A percentile compares a stretch with the other conserved stretches of the same genome.
These are phyloP conservation scores for Apamea sordens DNA, from an alignment of 2,888 invertebrate species.

Conservation along the genomic window DNA sequence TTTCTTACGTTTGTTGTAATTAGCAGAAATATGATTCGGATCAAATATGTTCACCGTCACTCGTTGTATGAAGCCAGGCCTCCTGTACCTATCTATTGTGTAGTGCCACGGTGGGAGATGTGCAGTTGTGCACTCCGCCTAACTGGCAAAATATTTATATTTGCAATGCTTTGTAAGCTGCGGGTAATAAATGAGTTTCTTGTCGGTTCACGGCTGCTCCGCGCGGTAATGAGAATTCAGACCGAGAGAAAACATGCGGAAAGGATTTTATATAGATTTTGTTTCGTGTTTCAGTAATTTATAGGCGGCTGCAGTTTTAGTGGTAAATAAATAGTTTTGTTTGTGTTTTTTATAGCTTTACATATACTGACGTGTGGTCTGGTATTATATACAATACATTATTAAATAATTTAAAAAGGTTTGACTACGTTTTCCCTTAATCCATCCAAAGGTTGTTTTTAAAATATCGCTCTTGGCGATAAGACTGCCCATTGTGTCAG, in stretches of 20 bases:
- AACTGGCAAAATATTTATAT: slow-evolving; percentile 48
- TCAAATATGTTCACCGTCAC: neutral
- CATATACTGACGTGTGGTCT: neutral
- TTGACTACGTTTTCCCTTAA: neutral
- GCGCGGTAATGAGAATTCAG: slow-evolving; percentile 38
- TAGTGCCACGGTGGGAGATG: neutral
- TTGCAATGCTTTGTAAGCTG: slow-evolving; percentile 42
- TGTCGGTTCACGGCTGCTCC: slow-evolving; percentile 19
- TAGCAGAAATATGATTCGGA: too few species aligned
- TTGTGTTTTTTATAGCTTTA: neutral
- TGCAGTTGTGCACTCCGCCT: slow-evolving; percentile 37
- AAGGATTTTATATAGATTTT: slow-evolving; percentile 10
- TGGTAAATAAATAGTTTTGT: neutral
- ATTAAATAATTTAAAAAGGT: neutral
- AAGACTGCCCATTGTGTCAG: neutral
- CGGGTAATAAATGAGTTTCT: slow-evolving; percentile 43
- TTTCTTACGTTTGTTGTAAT: too few species aligned
- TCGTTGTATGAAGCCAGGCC: neutral
- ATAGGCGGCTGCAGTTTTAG: neutral
- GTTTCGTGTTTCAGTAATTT: neutral
- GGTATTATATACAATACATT: neutral
- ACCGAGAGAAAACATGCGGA: slow-evolving; percentile 9
- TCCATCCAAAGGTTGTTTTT: neutral
- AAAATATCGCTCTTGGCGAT: neutral
- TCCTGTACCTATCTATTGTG: neutral